Evolutionary conservation across 2,113 vertebrate species (phyloP), one percentile per base, ranked within the genome.

Genomic region (Protobothrops flavoviridis): DNA sequence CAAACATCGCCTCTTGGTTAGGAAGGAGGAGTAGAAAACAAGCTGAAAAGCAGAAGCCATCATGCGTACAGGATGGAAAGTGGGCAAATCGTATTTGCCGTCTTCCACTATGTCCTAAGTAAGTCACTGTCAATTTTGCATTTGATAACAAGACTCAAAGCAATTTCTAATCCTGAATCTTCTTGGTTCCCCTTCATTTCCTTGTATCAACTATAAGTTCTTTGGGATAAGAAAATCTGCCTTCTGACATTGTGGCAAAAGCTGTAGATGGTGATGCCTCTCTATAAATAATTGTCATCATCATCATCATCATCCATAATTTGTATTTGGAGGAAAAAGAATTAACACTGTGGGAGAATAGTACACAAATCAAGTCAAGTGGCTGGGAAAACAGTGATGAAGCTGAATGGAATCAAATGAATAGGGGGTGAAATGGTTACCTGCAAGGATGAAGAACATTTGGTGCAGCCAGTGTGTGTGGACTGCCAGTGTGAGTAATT

Each of bases 21-120:
- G 55, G 53, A 55, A 93, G 94, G 91, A 24, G 24, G 33, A 11
- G 50, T 13, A 23, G 53, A 93, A 89, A 93, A 57, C 17, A 10
- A 88, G 88, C 55, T 59, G 0, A 0, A 88, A 61, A 92, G 94
- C 29, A 96, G 95, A 93, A 43, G 93, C 93, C 29, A 11, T 2
- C 24, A 93, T 90, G 94, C 95, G 91, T 92, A 94, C 43, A 85
- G 24, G 5, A 89, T 95, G 90, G 95, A 59, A 39, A 95, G 94
- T 53, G 53, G 17, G 21, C 1, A 0, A 21, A 81, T 33, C n/a
- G 7, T 81, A 81, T 43, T 81, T 21, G 33, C 74, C 33, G 6
- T 43, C 33, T 81, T 81, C 17, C 17, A 6, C 74, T 43, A 21
- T 81, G 74, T 21, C 33, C 4, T 24, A 5, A 29, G 8, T 15